Evolutionary conservation across 1,140 invertebrate genomes (phyloP).

Genomic region (Diorhabda carinulata): DNA sequence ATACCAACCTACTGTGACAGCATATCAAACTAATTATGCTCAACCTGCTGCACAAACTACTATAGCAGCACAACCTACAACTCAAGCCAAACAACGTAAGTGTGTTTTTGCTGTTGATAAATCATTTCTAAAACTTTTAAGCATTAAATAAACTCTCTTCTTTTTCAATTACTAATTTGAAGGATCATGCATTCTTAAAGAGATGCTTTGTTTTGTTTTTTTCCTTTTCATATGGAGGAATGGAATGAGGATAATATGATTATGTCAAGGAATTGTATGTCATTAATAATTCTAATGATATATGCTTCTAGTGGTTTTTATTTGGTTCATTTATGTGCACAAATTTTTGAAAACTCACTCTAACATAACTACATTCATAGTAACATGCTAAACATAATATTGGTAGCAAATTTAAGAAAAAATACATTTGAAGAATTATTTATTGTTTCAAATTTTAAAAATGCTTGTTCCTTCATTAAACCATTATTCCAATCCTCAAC

Average conservation of each 20-base stretch:
- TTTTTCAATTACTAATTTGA: background rate
- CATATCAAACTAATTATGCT: slow-evolving; percentile 47
- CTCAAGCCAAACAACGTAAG: slow-evolving; percentile 50
- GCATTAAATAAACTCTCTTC: background rate
- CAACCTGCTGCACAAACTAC: slow-evolving; percentile 47
- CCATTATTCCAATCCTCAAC: slow-evolving; percentile 11
- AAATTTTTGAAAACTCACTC: background rate
- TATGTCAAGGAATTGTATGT: background rate
- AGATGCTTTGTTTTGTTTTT: background rate
- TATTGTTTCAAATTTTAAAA: background rate
- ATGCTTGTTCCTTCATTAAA: background rate
- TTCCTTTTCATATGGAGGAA: background rate
- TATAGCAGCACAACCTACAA: slow-evolving; percentile 47
- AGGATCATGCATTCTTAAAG: background rate
- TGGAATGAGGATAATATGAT: background rate
- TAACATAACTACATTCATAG: too few relatives aligned
- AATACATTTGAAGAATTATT: background rate
- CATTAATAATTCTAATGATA: background rate
- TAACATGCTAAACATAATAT: too few relatives aligned
- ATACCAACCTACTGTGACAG: slow-evolving; percentile 47
- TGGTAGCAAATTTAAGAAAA: background rate
- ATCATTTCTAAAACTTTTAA: background rate
- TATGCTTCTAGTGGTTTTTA: background rate
- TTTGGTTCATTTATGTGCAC: background rate
- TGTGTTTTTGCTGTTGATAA: background rate